Evolutionary conservation across 2,888 invertebrate genomes (phyloP).

Genomic region (Eilema sororculum): DNA sequence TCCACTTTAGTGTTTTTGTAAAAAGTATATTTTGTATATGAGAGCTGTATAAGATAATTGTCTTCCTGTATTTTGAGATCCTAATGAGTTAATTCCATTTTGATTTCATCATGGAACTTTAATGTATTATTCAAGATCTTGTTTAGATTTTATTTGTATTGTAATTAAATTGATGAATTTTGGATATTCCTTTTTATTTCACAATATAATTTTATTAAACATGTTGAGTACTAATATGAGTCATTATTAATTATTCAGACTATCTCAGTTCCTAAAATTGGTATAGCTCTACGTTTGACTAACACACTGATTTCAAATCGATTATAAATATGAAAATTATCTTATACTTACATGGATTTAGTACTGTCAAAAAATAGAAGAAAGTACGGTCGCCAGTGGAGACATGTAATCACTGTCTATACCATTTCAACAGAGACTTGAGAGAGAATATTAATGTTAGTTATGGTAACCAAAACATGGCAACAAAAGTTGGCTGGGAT

Average conservation of each 20-base stretch:
- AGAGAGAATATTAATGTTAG: too few relatives aligned
- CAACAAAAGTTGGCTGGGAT: too few relatives aligned
- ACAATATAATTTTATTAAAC: background rate
- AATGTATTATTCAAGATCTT: conserved; percentile 53
- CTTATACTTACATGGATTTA: too few relatives aligned
- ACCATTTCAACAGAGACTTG: too few relatives aligned
- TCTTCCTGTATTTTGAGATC: conserved; percentile 46
- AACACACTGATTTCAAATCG: too few relatives aligned
- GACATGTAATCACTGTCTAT: too few relatives aligned
- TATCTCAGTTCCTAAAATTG: background rate
- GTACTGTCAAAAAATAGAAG: too few relatives aligned
- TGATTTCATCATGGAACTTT: conserved; percentile 31
- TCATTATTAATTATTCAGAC: background rate
- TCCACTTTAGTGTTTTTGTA: conserved; percentile 55
- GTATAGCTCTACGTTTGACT: background rate
- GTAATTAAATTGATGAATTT: conserved; percentile 53
- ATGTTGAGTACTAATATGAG: background rate
- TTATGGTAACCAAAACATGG: too few relatives aligned
- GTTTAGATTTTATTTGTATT: conserved; percentile 50
- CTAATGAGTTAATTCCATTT: conserved; percentile 34
- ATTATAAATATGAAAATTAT: too few relatives aligned
- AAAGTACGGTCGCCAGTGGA: too few relatives aligned
- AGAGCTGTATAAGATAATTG: conserved; percentile 52
- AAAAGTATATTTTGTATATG: conserved; percentile 39
- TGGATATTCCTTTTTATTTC: conserved; percentile 2